Conservation (phyloP, 1,140 invertebrate species). For the Pissodes strobi region DNA sequence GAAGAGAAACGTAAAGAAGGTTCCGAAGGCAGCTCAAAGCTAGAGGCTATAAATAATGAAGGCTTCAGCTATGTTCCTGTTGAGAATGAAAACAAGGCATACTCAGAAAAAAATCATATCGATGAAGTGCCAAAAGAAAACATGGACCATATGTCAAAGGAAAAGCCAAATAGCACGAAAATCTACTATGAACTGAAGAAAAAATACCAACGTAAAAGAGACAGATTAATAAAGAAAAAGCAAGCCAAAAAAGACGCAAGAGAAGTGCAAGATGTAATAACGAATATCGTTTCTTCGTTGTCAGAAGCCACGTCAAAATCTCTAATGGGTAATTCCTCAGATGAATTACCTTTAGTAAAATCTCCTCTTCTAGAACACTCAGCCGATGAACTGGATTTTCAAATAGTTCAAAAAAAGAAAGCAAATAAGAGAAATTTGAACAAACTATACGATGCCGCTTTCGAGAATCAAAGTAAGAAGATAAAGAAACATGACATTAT, state of each 20-base stretch:
- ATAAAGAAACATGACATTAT: slow-evolving; percentile 24
- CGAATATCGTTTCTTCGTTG: not conserved
- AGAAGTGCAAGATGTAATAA: slow-evolving; percentile 8
- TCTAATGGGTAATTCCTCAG: not conserved
- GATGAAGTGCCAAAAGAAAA: not conserved
- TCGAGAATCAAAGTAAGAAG: slow-evolving; percentile 30
- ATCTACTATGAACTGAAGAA: not conserved
- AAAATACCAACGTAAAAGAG: slow-evolving; percentile 14
- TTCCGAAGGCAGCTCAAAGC: not conserved
- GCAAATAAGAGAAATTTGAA: slow-evolving; percentile 20
- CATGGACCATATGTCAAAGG: not conserved
- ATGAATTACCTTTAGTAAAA: not conserved
- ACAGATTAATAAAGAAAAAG: not conserved
- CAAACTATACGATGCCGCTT: slow-evolving; percentile 26
- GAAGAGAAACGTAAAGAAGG: slow-evolving; percentile 26
- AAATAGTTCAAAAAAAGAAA: not conserved
- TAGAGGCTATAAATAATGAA: slow-evolving; percentile 9
- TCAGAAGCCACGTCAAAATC: slow-evolving; percentile 10
- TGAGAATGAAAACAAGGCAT: not conserved
- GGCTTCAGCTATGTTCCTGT: slow-evolving; percentile 6
- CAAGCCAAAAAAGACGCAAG: not conserved
- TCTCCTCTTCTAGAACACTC: not conserved
- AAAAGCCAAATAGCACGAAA: too few species aligned
- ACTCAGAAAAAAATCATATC: not conserved
- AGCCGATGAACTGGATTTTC: not conserved